Evolutionary conservation across 2,888 invertebrate genomes (phyloP).

Genomic region (Caenorhabditis afra): DNA sequence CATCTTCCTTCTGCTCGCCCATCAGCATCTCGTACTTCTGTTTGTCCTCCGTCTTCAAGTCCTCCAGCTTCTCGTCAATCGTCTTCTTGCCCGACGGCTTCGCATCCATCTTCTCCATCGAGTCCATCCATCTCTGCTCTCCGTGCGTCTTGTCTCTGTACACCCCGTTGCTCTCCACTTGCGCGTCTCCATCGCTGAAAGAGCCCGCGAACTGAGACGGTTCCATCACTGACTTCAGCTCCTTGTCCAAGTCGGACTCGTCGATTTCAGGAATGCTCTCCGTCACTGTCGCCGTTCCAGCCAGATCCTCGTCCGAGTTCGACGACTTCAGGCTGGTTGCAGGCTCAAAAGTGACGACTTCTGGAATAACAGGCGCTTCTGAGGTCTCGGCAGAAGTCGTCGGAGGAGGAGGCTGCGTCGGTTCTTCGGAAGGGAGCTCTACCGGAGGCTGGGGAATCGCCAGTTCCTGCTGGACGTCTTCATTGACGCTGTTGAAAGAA

Average conservation of each 20-base stretch:
- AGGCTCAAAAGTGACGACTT: slow-evolving; percentile 29
- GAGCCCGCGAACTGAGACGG: slow-evolving; percentile 53
- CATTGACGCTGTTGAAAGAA: slow-evolving; percentile 14
- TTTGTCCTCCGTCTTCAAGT: slow-evolving; percentile 40
- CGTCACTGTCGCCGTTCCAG: neutral
- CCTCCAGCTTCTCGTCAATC: slow-evolving; percentile 50
- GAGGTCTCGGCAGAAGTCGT: neutral
- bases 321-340: slow-evolving; percentile 1
- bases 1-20: slow-evolving; percentile 26
- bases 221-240: slow-evolving; percentile 48
- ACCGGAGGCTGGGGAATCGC: slow-evolving; percentile 46
- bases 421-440: slow-evolving; percentile 6
- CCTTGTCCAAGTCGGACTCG: slow-evolving; percentile 51
- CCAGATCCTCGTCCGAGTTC: slow-evolving; percentile 21
- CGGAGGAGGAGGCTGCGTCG: neutral
- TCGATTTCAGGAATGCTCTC: slow-evolving; percentile 22
- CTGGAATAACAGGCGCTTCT: slow-evolving; percentile 8
- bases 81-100: slow-evolving; percentile 39
- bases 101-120: slow-evolving; percentile 54
- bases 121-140: slow-evolving; percentile 51
- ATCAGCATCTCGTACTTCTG: slow-evolving; percentile 48
- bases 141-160: slow-evolving; percentile 41
- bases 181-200: slow-evolving; percentile 40
- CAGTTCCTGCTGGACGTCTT: slow-evolving; percentile 31
- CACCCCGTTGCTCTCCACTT: slow-evolving; percentile 55